A percentile compares a stretch with the other conserved stretches of the same genome.
phyloP scores from a whole-genome alignment of 2,888 invertebrate species.

The Bombyx huttoni region DNA sequence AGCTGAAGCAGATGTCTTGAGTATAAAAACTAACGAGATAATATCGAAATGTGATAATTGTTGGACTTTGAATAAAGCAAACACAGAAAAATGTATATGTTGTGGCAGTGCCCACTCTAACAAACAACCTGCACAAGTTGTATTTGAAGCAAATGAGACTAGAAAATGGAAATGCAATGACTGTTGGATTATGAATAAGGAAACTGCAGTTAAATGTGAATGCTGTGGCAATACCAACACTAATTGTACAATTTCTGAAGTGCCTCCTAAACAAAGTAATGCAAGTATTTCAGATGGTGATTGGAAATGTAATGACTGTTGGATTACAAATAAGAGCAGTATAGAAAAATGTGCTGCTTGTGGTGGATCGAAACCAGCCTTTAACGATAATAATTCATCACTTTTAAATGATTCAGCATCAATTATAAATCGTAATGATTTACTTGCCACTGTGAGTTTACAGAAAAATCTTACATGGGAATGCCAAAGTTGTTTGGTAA shows the following conservation, averaged over 20 bases:
- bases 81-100: conserved; percentile 26
- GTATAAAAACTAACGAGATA: conserved; percentile 5
- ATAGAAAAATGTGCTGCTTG: conserved; percentile 38
- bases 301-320: conserved; percentile 39
- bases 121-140: background rate
- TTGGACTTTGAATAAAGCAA: conserved; percentile 32
- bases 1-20: background rate
- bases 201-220: background rate
- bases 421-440: conserved; percentile 11
- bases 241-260: no score
- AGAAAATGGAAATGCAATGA: background rate
- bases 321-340: conserved; percentile 30
- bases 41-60: conserved; percentile 30
- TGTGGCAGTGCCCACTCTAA: background rate
- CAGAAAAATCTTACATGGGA: conserved; percentile 44
- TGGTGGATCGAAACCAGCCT: conserved; percentile 21
- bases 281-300: conserved; percentile 7
- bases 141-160: background rate
- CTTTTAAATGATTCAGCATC: background rate
- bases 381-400: conserved; percentile 7
- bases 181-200: background rate
- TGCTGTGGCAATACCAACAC: background rate
- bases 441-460: conserved; percentile 21
- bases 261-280: background rate
- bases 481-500: conserved; percentile 42